Evolutionary conservation across 2,113 vertebrate genomes (phyloP).

Genomic region (Anolis carolinensis): DNA sequence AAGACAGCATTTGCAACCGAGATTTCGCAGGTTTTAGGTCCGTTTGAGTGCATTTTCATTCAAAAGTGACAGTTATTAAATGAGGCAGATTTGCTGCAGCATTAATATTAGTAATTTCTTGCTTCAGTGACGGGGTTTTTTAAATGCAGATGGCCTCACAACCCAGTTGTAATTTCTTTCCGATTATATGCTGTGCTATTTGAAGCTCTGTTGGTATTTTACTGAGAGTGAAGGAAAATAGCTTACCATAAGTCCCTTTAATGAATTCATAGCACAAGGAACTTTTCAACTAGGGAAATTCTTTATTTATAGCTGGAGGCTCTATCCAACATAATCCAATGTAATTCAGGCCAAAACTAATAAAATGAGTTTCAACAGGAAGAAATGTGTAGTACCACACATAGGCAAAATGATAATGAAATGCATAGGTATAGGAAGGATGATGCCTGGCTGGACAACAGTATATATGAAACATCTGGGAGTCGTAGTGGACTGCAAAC

Average conservation of each 20-base stretch:
- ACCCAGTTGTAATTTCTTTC: not conserved
- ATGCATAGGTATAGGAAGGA: no score
- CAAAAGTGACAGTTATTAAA: not conserved
- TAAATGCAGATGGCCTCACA: not conserved
- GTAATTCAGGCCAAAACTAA: no score
- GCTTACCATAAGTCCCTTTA: not conserved
- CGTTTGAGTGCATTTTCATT: not conserved
- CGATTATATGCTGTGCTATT: not conserved
- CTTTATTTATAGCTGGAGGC: no score
- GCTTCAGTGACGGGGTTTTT: not conserved
- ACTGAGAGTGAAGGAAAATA: not conserved
- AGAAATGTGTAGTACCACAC: no score
- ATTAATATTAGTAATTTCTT: constrained; percentile 9
- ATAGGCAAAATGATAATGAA: no score
- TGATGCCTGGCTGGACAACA: no score
- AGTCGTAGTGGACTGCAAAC: no score
- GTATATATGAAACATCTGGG: no score
- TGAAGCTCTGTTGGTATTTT: not conserved
- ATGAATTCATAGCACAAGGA: not conserved
- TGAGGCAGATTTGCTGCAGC: not conserved
- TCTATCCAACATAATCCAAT: not conserved
- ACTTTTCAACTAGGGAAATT: not conserved
- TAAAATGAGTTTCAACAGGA: no score
- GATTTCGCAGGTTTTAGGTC: not conserved
- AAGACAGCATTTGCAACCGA: not conserved